A percentile compares a stretch with the other conserved stretches of the same genome.
These are phyloP conservation scores for Pelecanus crispus DNA, from an alignment of 2,113 vertebrate genomes.

Conservation along the genomic window DNA sequence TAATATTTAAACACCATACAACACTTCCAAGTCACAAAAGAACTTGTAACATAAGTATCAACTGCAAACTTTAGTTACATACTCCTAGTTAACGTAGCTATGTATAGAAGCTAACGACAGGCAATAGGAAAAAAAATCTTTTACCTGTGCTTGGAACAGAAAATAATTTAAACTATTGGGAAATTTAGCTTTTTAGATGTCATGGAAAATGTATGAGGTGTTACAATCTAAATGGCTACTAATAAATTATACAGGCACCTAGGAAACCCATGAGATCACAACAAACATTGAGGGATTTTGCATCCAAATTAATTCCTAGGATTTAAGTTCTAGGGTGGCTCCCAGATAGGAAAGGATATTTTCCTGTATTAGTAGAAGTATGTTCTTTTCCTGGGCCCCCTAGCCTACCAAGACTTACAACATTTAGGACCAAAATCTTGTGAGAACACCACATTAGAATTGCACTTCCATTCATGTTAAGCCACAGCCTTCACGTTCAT, in stretches of 20 bases:
- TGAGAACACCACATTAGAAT: not conserved
- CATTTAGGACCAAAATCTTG: not conserved
- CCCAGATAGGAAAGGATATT: not conserved
- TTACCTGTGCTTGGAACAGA: not conserved
- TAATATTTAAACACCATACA: not conserved
- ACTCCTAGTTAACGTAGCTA: not conserved
- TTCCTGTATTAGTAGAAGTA: not conserved
- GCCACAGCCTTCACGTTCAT: not conserved
- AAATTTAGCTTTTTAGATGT: not conserved
- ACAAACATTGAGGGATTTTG: not conserved
- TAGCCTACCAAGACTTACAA: not conserved
- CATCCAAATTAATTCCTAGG: not conserved
- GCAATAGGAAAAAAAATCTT: not conserved
- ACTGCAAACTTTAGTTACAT: not conserved
- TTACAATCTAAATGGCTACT: not conserved
- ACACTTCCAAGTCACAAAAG: not conserved
- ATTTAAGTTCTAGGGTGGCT: not conserved
- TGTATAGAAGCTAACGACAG: not conserved
- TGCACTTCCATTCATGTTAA: not conserved
- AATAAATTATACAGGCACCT: not conserved
- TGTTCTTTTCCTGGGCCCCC: not conserved
- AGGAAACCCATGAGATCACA: not conserved
- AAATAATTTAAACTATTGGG: slow-evolving; percentile 33
- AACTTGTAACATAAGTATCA: not conserved
- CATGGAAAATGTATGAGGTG: slow-evolving; percentile 11